phyloP scores from a whole-genome alignment of 2,888 invertebrate genomes.

The Rotaria sp. region DNA sequence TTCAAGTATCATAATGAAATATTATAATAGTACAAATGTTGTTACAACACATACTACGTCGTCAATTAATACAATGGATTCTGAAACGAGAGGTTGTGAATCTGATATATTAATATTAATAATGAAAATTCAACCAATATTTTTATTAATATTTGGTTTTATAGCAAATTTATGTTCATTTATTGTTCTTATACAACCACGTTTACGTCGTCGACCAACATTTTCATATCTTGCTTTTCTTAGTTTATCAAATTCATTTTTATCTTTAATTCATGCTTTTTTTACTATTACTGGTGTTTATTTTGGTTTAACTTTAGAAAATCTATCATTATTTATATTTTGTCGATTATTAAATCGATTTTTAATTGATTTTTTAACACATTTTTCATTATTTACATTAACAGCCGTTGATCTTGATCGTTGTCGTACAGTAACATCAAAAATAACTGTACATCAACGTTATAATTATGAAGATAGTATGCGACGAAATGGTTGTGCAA shows the following conservation, averaged over 20 bases:
- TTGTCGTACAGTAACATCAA: background rate
- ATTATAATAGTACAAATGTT: background rate
- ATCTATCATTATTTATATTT: background rate
- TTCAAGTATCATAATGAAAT: background rate
- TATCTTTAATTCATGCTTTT: background rate
- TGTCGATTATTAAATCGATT: conserved; percentile 7
- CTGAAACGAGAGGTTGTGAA: background rate
- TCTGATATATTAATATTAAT: background rate
- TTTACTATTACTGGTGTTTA: background rate
- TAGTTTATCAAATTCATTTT: background rate
- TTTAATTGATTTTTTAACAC: background rate
- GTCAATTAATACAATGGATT: background rate
- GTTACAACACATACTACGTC: background rate
- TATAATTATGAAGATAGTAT: background rate
- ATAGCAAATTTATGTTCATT: background rate
- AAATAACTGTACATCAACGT: background rate
- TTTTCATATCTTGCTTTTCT: conserved; percentile 51
- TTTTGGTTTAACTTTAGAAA: background rate
- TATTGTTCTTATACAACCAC: conserved; percentile 43
- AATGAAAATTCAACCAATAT: background rate
- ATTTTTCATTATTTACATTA: background rate
- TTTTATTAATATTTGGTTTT: background rate
- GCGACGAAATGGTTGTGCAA: background rate
- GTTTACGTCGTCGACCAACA: conserved; percentile 51
- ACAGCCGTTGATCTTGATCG: background rate